These are phyloP conservation scores for Holotrichia oblita DNA, from an alignment of 1,140 invertebrate genomes.

Conservation along the genomic window DNA sequence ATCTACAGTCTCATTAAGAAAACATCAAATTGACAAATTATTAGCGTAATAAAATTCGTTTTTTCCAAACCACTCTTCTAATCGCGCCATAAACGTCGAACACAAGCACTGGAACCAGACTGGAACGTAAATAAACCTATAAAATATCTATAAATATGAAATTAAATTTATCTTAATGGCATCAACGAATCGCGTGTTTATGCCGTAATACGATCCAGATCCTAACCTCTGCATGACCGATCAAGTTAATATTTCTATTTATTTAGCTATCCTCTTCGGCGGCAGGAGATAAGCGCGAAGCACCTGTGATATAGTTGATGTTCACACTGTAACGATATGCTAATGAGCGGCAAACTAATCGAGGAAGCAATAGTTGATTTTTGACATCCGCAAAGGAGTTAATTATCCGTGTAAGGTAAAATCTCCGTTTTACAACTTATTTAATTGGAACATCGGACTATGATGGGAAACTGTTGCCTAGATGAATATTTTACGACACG, in stretches of 20 bases:
- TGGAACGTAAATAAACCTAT: slow-evolving; percentile 12
- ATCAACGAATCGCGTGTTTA: slow-evolving; percentile 1
- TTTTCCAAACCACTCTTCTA: neutral
- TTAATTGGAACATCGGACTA: neutral
- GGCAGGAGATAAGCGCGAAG: neutral
- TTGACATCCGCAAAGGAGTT: neutral
- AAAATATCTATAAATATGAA: slow-evolving; percentile 14
- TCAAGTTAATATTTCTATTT: slow-evolving; percentile 14
- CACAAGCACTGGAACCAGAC: slow-evolving; percentile 10
- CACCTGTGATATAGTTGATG: neutral
- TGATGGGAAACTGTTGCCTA: neutral
- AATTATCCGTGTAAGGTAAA: neutral
- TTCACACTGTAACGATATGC: neutral
- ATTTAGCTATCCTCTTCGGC: neutral
- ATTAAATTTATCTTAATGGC: neutral
- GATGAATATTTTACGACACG: neutral
- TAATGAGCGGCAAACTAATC: neutral
- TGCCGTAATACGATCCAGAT: slow-evolving; percentile 11
- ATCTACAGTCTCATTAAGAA: neutral
- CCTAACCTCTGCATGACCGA: slow-evolving; percentile 10
- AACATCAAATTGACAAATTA: slow-evolving; percentile 14
- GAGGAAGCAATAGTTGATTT: neutral
- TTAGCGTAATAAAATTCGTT: slow-evolving; percentile 13
- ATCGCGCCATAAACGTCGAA: slow-evolving; percentile 6
- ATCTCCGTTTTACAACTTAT: neutral